Base-by-base conservation (phyloP, 2,888 invertebrate species). In the Netelia inedita region DNA sequence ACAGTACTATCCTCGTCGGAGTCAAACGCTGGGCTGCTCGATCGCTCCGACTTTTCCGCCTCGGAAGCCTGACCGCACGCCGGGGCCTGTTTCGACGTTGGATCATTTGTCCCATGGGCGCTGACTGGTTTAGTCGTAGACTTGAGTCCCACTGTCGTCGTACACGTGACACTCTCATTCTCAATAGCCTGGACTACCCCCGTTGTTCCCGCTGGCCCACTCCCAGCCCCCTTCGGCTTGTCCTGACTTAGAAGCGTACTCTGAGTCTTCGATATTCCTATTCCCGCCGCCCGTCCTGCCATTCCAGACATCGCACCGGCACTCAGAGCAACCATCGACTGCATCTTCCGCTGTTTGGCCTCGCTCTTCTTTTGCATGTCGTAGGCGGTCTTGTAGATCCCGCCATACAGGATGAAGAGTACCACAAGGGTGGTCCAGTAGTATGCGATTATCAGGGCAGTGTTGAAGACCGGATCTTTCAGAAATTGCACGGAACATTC, bases 351-450 rank as follows among this genome's bases (percentile, higher is more conserved):
- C 92, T 99, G 98, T 90, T 99, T 99, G 0, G 98, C 98, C 94
- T 98, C 98, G 89, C 99, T 98, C 92, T 98, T 98, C 93, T 98
- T 98, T 93, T 99, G 99, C 97, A 99, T 98, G 89, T 98, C 98
- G 92, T 98, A 98, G 6, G 99, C 99, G 55, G 98, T 99, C 93
- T 98, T 98, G 94, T 99, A 99, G 91, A 99, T 99, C 10, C 99
- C 99, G 68, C 98, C 98, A 93, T 99, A 99, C 10, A 99, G 95
- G 82, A 98, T 96, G 92, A 99, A 98, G 85, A 99, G 96, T 57
- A 99, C 98, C 79, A 98, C 96, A 46, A 99, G 95, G 0, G 99
- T 99, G 61, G 97, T 98, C 99, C 99, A 99, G 93, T 98, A 99
- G 94, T 99, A 99, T 69, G 97, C 97, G 90, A 99, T 98, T 79